A percentile compares a stretch with the other conserved stretches of the same genome.
Evolutionary conservation across 2,797 vertebrate genomes (phyloP).

Genomic region (Acanthopagrus latus): DNA sequence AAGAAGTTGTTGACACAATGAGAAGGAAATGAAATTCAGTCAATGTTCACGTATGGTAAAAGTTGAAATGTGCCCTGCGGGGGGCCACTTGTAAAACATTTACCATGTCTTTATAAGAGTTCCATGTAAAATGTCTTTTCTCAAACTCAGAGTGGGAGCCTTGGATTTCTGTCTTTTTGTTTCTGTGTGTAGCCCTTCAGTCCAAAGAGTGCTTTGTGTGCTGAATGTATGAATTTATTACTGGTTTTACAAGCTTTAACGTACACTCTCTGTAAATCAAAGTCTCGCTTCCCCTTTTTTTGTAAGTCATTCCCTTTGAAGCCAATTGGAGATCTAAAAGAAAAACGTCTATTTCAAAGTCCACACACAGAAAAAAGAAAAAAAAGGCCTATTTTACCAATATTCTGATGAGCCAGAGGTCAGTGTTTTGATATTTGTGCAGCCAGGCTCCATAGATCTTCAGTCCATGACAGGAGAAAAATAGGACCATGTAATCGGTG

Average conservation of each 20-base stretch:
- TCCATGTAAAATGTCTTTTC: background rate
- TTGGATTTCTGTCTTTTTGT: background rate
- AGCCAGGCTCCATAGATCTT: conserved; percentile 82
- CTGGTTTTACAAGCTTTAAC: conserved; percentile 33
- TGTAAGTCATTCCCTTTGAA: background rate
- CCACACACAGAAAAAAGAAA: background rate
- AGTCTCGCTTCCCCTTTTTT: background rate
- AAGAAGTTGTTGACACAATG: background rate
- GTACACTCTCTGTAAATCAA: background rate
- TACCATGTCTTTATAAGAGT: no score
- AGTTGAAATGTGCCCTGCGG: background rate
- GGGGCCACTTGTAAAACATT: background rate
- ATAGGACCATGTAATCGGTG: conserved; percentile 73
- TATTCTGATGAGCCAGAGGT: conserved; percentile 87
- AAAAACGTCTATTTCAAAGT: background rate
- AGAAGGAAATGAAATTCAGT: background rate
- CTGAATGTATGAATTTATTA: conserved; percentile 23
- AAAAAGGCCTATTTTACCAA: conserved; percentile 75
- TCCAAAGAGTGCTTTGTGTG: conserved; percentile 27
- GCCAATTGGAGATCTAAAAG: background rate
- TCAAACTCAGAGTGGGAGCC: background rate
- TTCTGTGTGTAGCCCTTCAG: background rate
- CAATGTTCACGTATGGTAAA: background rate
- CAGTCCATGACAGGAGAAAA: conserved; percentile 79
- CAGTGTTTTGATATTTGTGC: conserved; percentile 75